These are phyloP conservation scores for Drosophila sucinea DNA, from an alignment of 1,140 invertebrate genomes.

Conservation along the genomic window DNA sequence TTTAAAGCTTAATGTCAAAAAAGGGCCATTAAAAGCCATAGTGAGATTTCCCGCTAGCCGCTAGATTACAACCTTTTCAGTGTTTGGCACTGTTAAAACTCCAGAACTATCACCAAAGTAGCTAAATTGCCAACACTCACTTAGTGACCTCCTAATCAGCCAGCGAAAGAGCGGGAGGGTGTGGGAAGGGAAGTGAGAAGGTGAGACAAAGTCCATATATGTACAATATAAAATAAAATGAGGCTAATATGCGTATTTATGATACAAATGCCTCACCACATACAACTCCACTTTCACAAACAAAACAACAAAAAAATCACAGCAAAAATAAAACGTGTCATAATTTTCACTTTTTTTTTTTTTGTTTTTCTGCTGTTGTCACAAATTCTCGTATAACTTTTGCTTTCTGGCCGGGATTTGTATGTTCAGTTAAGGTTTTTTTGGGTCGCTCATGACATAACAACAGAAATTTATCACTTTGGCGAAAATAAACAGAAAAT, in stretches of 20 bases:
- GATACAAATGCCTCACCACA: slow-evolving; percentile 41
- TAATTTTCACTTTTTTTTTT: slow-evolving; percentile 75
- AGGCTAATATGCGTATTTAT: slow-evolving; percentile 81
- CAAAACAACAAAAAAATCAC: not conserved
- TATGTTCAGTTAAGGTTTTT: slow-evolving; percentile 24
- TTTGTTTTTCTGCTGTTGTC: slow-evolving; percentile 48
- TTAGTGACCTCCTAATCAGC: slow-evolving; percentile 44
- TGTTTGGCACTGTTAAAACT: too few species aligned
- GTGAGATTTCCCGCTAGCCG: too few species aligned
- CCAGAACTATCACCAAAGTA: too few species aligned
- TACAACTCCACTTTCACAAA: slow-evolving; percentile 45
- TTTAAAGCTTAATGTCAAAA: too few species aligned
- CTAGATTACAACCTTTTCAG: too few species aligned
- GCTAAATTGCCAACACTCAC: not conserved
- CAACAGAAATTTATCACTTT: slow-evolving; percentile 23
- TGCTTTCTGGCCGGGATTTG: slow-evolving; percentile 33
- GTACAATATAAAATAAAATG: slow-evolving; percentile 46
- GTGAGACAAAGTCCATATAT: slow-evolving; percentile 7
- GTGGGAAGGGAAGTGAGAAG: not conserved
- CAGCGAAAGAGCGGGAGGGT: not conserved
- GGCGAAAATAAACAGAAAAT: slow-evolving; percentile 13
- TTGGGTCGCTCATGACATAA: slow-evolving; percentile 55
- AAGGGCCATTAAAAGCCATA: too few species aligned
- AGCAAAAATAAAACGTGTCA: slow-evolving; percentile 45
- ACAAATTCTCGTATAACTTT: slow-evolving; percentile 65